A percentile compares a stretch with the other conserved stretches of the same genome.
These are phyloP conservation scores for Grapholita molesta DNA, from an alignment of 1,140 invertebrate genomes.

Conservation along the genomic window DNA sequence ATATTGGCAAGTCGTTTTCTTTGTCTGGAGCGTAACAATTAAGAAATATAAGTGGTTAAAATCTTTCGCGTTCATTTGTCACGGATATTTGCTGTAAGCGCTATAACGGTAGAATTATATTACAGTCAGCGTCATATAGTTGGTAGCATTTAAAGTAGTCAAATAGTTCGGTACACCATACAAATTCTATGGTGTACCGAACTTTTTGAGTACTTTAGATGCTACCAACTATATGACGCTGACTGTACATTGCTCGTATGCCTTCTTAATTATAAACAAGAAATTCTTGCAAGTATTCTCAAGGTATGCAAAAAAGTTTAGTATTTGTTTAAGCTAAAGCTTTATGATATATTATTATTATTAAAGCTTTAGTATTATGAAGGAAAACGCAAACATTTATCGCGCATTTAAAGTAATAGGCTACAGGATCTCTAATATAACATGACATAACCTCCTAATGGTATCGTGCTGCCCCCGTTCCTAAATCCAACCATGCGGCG, in stretches of 20 bases:
- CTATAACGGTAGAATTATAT: neutral
- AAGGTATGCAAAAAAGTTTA: neutral
- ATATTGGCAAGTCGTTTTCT: neutral
- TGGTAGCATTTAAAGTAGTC: no score
- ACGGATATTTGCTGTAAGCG: neutral
- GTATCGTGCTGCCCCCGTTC: conserved; percentile 74
- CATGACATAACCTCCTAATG: conserved; percentile 72
- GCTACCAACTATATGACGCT: no score
- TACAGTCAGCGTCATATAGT: no score
- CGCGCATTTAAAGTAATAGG: neutral
- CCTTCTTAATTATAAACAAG: neutral
- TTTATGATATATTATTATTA: neutral
- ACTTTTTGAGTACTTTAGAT: no score
- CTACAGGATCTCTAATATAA: conserved; percentile 58
- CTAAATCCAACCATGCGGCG: conserved; percentile 73
- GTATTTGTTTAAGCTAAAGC: no score
- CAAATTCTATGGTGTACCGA: no score
- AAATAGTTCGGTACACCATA: no score
- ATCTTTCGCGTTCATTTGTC: neutral
- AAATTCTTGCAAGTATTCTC: neutral
- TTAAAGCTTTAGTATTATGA: no score
- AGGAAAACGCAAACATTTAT: no score
- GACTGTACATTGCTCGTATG: neutral
- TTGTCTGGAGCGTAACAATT: neutral
- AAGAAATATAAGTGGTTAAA: neutral